Conservation (phyloP, 2,113 vertebrate species). For the Melospiza melodia region DNA sequence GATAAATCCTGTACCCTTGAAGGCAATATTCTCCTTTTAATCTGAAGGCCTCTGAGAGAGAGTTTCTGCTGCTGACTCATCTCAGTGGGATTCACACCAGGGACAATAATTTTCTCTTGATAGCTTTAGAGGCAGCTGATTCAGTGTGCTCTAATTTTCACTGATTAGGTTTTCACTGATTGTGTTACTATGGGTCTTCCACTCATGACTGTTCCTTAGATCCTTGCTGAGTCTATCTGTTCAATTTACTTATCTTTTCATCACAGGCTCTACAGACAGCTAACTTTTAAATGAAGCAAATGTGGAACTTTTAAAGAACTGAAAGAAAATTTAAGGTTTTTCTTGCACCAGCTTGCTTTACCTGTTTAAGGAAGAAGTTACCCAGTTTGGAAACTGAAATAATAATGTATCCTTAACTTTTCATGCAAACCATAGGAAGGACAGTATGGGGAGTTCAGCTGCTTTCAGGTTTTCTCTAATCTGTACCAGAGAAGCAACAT, state of each 20-base stretch:
- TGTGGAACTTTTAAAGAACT: neutral
- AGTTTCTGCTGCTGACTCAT: neutral
- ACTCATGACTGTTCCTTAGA: neutral
- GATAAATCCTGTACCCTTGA: neutral
- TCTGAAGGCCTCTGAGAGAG: neutral
- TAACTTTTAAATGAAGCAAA: neutral
- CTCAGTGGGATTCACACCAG: neutral
- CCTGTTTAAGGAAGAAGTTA: neutral
- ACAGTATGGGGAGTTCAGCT: neutral
- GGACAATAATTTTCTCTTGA: neutral
- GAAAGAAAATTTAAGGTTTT: neutral
- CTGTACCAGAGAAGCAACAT: neutral
- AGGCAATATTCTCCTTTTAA: neutral
- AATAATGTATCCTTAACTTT: neutral
- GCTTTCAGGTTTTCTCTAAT: conserved; percentile 20
- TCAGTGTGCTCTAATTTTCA: neutral
- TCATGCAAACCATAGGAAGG: neutral
- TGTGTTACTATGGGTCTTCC: neutral
- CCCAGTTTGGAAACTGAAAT: neutral
- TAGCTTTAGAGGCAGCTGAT: neutral
- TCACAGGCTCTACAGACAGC: neutral
- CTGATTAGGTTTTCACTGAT: conserved; percentile 6
- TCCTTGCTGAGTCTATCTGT: neutral
- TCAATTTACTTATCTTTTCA: neutral
- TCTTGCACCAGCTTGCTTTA: neutral